Base-by-base conservation (phyloP, 2,797 vertebrate species). In the Protosalanx chinensis region DNA sequence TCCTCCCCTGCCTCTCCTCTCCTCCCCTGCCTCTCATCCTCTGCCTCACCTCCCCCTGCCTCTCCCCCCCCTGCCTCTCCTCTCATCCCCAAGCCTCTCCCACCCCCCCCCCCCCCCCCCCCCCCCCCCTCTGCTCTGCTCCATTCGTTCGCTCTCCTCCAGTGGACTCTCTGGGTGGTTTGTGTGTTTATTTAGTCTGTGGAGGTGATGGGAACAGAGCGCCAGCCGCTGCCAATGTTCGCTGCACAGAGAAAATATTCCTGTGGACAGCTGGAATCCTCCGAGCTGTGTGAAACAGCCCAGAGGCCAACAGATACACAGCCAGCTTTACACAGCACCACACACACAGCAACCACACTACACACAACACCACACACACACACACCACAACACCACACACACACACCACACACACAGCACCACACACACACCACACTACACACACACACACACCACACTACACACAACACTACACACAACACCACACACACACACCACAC, bases 101-200 rank as follows among this genome's bases (percentile, higher is more conserved):
- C 58, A n/a, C n/a, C n/a, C n/a, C n/a, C n/a, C n/a, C n/a, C n/a
- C n/a, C n/a, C n/a, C n/a, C n/a, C n/a, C n/a, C n/a, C 7, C 18
- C 64, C 7, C 23, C 23, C 23, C 23, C 23, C 1, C 12, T 15
- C 41, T 67, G 74, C 13, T 2, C 62, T 10, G 0, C 60, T 68
- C 66, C 23, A 27, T 15, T 15, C 23, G 67, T 70, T 32, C 62
- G 27, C 73, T 57, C 69, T 73, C 75, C 70, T 76, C 70, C 60
- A 61, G 71, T 79, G 75, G 68, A 74, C 86, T 84, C 79, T 66
- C 85, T 92, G 90, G 90, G 91, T 91, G 91, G 89, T 75, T 85
- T 85, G 81, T 82, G 78, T 81, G 86, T 90, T 92, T 92, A 91
- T 93, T 92, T 91, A 88, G 87, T 91, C 88, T 90, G 86, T 84